Conservation (phyloP, 1,140 invertebrate species). For the Ditylenchus dipsaci region DNA sequence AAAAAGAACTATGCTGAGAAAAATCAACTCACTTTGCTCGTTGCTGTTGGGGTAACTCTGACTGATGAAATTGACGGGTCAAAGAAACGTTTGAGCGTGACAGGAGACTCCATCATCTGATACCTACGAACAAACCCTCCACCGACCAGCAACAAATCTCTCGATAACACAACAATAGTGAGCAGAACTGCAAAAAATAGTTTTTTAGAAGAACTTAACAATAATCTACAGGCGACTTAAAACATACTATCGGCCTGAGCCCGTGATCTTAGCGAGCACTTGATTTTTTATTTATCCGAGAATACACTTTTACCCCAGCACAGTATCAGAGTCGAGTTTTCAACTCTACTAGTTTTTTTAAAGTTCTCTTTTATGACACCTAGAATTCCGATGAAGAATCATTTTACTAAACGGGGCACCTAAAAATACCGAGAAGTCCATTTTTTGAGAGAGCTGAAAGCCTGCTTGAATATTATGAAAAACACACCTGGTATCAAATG, state of each 20-base stretch:
- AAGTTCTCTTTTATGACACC: no score
- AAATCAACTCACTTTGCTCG: constrained; percentile 74
- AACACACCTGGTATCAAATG: constrained; percentile 72
- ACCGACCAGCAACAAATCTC: constrained; percentile 75
- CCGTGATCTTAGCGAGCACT: not conserved
- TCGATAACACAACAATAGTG: constrained; percentile 74
- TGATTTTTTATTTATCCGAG: not conserved
- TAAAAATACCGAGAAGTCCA: no score
- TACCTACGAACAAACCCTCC: constrained; percentile 83
- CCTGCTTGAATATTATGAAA: no score
- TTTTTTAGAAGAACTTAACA: constrained; percentile 2
- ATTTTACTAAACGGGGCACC: no score
- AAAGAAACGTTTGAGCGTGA: constrained; percentile 74
- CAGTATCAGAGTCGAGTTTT: no score
- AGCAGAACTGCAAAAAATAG: constrained; percentile 64
- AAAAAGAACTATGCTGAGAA: not conserved
- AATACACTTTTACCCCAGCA: not conserved
- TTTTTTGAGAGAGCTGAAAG: no score
- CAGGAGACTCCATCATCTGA: constrained; percentile 76
- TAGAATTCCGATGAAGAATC: no score
- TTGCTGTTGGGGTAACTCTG: constrained; percentile 80
- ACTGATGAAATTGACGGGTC: constrained; percentile 82
- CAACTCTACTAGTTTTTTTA: no score
- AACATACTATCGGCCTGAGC: not conserved
- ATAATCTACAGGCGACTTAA: not conserved